Evolutionary conservation across 1,140 invertebrate genomes (phyloP), one percentile per base, ranked within the genome.

Genomic region (Sitodiplosis mosellana): DNA sequence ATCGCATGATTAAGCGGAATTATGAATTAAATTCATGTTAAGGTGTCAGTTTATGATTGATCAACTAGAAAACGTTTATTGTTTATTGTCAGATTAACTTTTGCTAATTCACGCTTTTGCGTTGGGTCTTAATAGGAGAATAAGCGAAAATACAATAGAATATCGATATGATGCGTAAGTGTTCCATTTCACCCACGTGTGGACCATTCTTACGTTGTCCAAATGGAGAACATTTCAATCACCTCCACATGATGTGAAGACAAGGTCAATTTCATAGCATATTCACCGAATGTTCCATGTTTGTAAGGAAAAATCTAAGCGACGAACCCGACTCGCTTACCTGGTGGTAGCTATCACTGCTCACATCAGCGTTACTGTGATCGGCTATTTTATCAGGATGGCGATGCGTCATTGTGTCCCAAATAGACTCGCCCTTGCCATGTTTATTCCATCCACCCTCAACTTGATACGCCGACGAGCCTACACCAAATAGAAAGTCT

Each of bases 391-490:
- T 65, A 18, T 64, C 60, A 5, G 69, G 68, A 44, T 58, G 50
- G 1, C 48, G 56, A 47, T 71, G 72, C 3, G 67, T 66, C 3
- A 68, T 52, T 46, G 59, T 55, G 55, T 76, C 73, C 73, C 73
- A 76, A 49, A 75, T 74, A 10, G 65, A 73, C 52, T 64, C 60
- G 11, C 69, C 64, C 58, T 75, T 77, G 8, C 76, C 77, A 59
- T 75, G 72, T 53, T 58, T 67, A 61, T 80, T 73, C 78, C 78
- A 82, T n/a, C 60, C 77, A 37, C 79, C 78, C 67, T 82, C 78
- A 27, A 81, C 72, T 67, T 81, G 79, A 60, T 78, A 78, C 2
- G 75, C 59, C 0, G 74, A 64, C 1, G 74, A 68, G 0, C 70
- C 66, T 12, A 66, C 57, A 21, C 74, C 75, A 52, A 73, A 70